Conservation (phyloP, 2,888 invertebrate genomes). For the Habrosyne pyritoides region DNA sequence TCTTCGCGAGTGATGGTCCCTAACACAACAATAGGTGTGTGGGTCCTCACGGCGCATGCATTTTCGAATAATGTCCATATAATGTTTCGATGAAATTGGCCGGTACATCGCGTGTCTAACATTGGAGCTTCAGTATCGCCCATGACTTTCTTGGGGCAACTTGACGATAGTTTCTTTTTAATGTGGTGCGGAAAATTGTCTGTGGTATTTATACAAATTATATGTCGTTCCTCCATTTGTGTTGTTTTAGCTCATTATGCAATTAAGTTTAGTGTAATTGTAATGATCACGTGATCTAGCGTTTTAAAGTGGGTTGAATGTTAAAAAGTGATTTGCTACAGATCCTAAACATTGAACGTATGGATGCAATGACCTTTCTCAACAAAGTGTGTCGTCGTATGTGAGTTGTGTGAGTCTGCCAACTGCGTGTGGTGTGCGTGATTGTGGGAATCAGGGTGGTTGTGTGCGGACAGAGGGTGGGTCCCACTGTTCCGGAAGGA, state of each 20-base stretch:
- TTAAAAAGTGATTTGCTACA: background rate
- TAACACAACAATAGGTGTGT: slow-evolving; percentile 72
- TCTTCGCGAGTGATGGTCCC: slow-evolving; percentile 69
- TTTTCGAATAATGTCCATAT: slow-evolving; percentile 82
- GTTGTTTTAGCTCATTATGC: slow-evolving; percentile 30
- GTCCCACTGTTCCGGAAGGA: slow-evolving; percentile 53
- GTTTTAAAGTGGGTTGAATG: slow-evolving; percentile 16
- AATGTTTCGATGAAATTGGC: slow-evolving; percentile 78
- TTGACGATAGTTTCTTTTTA: slow-evolving; percentile 28
- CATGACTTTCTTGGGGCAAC: slow-evolving; percentile 63
- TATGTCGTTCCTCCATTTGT: slow-evolving; percentile 36
- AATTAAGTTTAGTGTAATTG: slow-evolving; percentile 35
- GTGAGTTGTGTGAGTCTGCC: slow-evolving; percentile 37
- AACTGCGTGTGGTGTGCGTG: slow-evolving; percentile 29
- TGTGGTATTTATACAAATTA: slow-evolving; percentile 31
- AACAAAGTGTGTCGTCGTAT: slow-evolving; percentile 37
- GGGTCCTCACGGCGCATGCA: slow-evolving; percentile 72
- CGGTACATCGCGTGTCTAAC: slow-evolving; percentile 63
- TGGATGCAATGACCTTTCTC: slow-evolving; percentile 39
- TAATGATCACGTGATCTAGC: slow-evolving; percentile 31
- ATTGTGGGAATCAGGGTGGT: slow-evolving; percentile 29
- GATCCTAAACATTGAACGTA: slow-evolving; percentile 15
- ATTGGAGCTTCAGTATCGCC: slow-evolving; percentile 64
- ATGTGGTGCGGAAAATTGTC: slow-evolving; percentile 23
- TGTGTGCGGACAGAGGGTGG: slow-evolving; percentile 37